Conservation (phyloP, 2,113 vertebrate genomes). For the Nibea coibor region DNA sequence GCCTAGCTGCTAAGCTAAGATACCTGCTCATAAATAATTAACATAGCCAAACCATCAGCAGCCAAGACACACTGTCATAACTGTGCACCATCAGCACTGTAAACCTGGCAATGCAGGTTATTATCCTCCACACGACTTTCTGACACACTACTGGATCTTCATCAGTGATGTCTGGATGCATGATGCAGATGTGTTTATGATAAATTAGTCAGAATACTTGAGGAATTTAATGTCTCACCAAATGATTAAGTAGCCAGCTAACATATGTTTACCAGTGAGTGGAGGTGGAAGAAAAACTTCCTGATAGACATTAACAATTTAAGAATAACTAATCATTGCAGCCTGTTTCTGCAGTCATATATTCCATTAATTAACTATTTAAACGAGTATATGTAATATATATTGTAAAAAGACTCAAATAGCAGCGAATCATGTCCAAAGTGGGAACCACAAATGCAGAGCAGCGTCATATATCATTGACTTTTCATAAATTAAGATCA, state of each 20-base stretch:
- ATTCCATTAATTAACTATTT: neutral
- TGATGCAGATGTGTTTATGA: neutral
- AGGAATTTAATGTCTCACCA: neutral
- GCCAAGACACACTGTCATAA: too few species aligned
- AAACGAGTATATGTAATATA: neutral
- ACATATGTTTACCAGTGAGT: neutral
- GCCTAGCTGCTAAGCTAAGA: slow-evolving; percentile 8
- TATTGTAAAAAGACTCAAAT: neutral
- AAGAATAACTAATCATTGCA: neutral
- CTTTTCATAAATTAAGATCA: neutral
- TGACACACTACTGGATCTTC: too few species aligned
- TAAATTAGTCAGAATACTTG: too few species aligned
- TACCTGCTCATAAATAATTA: slow-evolving; percentile 12
- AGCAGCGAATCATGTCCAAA: neutral
- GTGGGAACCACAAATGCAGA: neutral
- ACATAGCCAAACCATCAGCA: neutral
- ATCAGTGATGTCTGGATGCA: too few species aligned
- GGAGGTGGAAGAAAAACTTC: neutral
- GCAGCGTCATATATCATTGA: neutral
- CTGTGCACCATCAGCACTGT: too few species aligned
- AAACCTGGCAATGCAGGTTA: too few species aligned
- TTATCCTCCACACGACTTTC: too few species aligned
- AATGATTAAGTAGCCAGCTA: neutral
- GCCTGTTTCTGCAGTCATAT: neutral
- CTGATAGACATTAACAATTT: neutral